Conservation (phyloP, 2,888 invertebrate genomes). For the Exephanes ischioxanthus region DNA sequence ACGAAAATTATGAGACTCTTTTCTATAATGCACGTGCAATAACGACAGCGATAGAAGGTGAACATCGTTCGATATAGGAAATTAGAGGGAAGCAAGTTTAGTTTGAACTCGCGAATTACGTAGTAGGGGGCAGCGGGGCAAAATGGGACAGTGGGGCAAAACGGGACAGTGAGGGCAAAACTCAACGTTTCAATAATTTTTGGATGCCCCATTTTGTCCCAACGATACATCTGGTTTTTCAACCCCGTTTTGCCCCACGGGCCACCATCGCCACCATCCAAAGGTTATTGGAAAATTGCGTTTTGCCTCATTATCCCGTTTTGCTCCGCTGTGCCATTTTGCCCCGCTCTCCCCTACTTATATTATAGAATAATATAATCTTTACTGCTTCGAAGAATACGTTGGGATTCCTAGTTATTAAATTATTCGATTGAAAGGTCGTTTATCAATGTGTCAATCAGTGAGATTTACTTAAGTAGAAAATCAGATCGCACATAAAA, state of each 20-base stretch:
- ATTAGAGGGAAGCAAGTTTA: neutral
- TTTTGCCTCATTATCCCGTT: too few relatives aligned
- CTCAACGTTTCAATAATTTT: too few relatives aligned
- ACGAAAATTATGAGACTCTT: neutral
- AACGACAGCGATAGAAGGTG: neutral
- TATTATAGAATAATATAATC: neutral
- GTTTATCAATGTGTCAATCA: neutral
- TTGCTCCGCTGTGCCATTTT: too few relatives aligned
- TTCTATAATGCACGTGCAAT: neutral
- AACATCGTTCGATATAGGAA: neutral
- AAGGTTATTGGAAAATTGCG: too few relatives aligned
- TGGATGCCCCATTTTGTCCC: too few relatives aligned
- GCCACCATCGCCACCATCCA: too few relatives aligned
- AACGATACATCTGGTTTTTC: too few relatives aligned
- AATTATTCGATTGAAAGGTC: neutral
- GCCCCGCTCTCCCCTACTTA: fast-evolving
- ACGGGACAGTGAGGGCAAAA: too few relatives aligned
- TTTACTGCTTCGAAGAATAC: too few relatives aligned
- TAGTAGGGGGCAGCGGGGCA: too few relatives aligned
- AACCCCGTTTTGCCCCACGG: too few relatives aligned
- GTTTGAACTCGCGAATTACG: neutral
- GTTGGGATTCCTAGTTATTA: neutral
- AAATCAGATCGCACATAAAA: neutral
- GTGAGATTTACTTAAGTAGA: neutral
- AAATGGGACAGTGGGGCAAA: too few relatives aligned